phyloP scores from a whole-genome alignment of 2,797 vertebrate genomes.

The Xerus rutilus region DNA sequence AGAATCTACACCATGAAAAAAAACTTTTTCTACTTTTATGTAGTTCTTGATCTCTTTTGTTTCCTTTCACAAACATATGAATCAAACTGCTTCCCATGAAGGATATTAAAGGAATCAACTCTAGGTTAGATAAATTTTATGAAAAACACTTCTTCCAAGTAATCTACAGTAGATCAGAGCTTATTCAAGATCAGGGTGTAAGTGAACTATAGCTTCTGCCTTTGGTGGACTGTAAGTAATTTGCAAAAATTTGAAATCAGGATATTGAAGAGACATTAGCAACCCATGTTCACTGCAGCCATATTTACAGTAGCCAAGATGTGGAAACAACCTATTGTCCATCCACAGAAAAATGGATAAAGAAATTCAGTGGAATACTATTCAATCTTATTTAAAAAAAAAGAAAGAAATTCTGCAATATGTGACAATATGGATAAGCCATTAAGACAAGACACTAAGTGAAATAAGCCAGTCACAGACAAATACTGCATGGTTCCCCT shows the following conservation, averaged over 20 bases:
- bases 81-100: not conserved
- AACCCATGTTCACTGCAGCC: not conserved
- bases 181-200: conserved; percentile 20
- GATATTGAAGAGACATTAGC: not conserved
- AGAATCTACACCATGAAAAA: not conserved
- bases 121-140: conserved; percentile 28
- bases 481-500: not conserved
- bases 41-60: conserved; percentile 25
- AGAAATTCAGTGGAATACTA: not conserved
- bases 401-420: not conserved
- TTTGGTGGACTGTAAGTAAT: not conserved
- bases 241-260: not conserved
- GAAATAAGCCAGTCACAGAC: not conserved
- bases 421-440: not conserved
- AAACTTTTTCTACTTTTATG: not conserved
- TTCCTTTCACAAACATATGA: conserved; percentile 28
- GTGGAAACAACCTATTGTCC: not conserved
- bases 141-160: conserved; percentile 21
- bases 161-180: not conserved
- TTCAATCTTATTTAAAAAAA: not conserved
- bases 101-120: conserved; percentile 31
- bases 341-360: not conserved
- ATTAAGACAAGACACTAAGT: not conserved
- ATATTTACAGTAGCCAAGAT: not conserved
- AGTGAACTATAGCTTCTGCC: not conserved